Evolutionary conservation across 2,888 invertebrate species (phyloP), one percentile per base, ranked within the genome.

Genomic region (Pseudococcus longispinus): DNA sequence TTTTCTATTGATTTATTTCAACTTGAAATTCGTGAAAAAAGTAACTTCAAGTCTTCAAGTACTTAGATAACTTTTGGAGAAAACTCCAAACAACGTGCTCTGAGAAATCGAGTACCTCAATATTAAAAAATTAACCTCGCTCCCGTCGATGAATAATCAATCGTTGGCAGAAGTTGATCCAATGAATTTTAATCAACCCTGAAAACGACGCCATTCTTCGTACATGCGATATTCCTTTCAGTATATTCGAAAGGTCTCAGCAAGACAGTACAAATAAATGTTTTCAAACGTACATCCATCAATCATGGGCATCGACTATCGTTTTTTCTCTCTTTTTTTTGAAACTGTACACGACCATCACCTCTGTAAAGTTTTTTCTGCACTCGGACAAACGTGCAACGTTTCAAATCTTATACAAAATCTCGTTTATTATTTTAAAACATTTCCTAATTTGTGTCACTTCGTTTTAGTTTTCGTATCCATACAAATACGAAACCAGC

Each of bases 391-490:
- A 70, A 70, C 70, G 70, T 60, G 60, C 29, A 29, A 70, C 32
- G 70, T 70, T 70, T 70, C 70, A 29, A 70, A 29, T 29, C 29
- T 18, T 18, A 18, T 29, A 70, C 29, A 70, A 70, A 70, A 70
- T 70, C 70, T 70, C 70, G 32, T 70, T 70, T 70, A 70, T 70
- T 70, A 70, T 70, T 70, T 70, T 29, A 70, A 70, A 70, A 70
- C 60, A 9, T 60, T 60, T 60, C 60, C 23, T 60, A 4, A 18
- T n/a, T 55, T 55, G 46, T 15, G 46, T 15, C 46, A 13, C 6
- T 51, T 46, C 44, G 51, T 51, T 51, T 51, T n/a, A n/a, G 13
- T 46, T 11, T 37, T 37, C 37, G 37, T 37, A 37, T 37, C 37
- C 37, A 37, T 37, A 37, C 9, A 37, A 37, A 37, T 6, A 37